Conservation (phyloP, 2,888 invertebrate genomes). For the Enoplolaimus lenunculus region DNA sequence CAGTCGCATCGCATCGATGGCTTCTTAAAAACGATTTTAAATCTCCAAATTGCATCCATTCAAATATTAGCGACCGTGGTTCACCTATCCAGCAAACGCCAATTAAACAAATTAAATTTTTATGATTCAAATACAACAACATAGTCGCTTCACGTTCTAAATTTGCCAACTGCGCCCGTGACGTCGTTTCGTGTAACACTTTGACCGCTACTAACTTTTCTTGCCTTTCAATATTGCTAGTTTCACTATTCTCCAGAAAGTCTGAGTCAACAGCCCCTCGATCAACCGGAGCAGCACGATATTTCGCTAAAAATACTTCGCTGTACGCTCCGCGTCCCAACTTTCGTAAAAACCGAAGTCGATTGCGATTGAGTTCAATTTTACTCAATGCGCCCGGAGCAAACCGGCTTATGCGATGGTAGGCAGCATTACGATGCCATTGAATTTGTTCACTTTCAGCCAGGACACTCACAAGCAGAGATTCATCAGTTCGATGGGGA, state of each 20-base stretch:
- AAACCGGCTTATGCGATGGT: no score
- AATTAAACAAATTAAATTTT: neutral
- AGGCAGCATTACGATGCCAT: no score
- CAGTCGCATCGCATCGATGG: no score
- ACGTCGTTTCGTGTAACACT: neutral
- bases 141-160: neutral
- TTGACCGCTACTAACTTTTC: neutral
- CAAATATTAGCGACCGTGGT: neutral
- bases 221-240: no score
- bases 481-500: no score
- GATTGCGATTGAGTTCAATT: neutral
- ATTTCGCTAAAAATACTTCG: conserved; percentile 7
- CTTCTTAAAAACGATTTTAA: no score
- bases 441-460: no score
- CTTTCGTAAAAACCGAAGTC: neutral
- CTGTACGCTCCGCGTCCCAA: neutral
- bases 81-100: conserved; percentile 7
- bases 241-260: no score
- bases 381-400: no score
- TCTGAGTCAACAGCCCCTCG: no score
- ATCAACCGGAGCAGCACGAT: no score
- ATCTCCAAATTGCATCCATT: conserved; percentile 9
- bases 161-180: neutral
- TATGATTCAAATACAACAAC: neutral
- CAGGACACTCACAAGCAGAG: no score